Evolutionary conservation across 2,797 vertebrate genomes (phyloP).

Genomic region (Takifugu ocellatus): DNA sequence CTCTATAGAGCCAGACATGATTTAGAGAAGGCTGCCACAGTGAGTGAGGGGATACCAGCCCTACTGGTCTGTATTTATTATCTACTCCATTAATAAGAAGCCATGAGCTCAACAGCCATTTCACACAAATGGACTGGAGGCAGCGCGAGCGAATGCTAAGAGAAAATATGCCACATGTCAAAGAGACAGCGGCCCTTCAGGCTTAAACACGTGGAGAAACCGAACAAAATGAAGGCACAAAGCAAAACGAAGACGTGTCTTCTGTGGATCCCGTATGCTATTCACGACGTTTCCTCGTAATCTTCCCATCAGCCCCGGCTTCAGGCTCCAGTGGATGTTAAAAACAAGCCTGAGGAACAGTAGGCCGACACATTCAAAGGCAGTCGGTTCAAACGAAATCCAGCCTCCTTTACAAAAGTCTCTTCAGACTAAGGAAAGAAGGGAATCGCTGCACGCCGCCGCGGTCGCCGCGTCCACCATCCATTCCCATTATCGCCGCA

Average conservation of each 20-base stretch:
- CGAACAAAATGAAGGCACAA: slow-evolving; percentile 21
- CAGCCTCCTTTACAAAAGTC: slow-evolving; percentile 34
- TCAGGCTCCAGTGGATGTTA: slow-evolving; percentile 51
- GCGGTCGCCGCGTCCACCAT: slow-evolving; percentile 34
- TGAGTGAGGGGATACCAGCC: slow-evolving; percentile 70
- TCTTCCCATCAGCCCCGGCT: slow-evolving; percentile 46
- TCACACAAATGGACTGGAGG: slow-evolving; percentile 62
- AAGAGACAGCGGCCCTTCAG: slow-evolving; percentile 51
- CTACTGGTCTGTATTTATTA: slow-evolving; percentile 71
- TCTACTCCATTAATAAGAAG: slow-evolving; percentile 69
- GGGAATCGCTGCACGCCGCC: slow-evolving; percentile 12
- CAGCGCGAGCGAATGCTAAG: slow-evolving; percentile 42
- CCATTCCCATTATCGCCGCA: slow-evolving; percentile 44
- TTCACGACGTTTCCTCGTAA: slow-evolving; percentile 55
- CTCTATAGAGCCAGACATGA: slow-evolving; percentile 67
- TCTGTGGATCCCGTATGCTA: slow-evolving; percentile 22
- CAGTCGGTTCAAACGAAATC: slow-evolving; percentile 42
- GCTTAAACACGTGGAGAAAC: slow-evolving; percentile 47
- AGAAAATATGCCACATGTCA: slow-evolving; percentile 50
- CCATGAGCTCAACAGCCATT: slow-evolving; percentile 68
- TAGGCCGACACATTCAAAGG: slow-evolving; percentile 32
- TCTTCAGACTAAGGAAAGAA: slow-evolving; percentile 28
- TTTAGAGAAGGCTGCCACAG: slow-evolving; percentile 69
- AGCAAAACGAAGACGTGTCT: not conserved
- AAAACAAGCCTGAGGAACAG: slow-evolving; percentile 45